Percentiles rank a stretch among this genome's conserved stretches.
Evolutionary conservation across 2,113 vertebrate species (phyloP).

Genomic region (Paracanthobrama guichenoti): DNA sequence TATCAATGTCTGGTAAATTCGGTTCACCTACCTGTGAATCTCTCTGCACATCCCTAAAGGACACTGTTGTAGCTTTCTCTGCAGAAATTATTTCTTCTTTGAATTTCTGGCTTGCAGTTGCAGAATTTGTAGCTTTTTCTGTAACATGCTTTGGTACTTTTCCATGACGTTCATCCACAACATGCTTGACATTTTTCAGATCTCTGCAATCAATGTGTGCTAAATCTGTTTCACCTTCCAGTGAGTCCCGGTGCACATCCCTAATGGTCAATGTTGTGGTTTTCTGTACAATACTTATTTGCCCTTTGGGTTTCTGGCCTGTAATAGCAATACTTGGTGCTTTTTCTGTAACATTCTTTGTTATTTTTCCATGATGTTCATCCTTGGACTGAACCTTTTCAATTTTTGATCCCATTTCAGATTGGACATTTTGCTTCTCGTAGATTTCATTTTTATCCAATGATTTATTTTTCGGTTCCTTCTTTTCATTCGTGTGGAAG

Average conservation of each 20-base stretch:
- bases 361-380: conserved; percentile 5
- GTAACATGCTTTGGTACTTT: background rate
- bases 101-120: background rate
- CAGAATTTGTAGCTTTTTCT: conserved; percentile 39
- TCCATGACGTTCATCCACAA: conserved; percentile 21
- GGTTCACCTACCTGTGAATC: background rate
- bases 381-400: background rate
- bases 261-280: background rate
- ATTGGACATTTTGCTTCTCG: background rate
- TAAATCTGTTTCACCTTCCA: background rate
- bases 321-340: conserved; percentile 14
- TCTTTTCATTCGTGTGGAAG: background rate
- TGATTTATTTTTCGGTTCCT: conserved; percentile 10
- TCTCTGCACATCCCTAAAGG: background rate
- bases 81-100: background rate
- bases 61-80: background rate
- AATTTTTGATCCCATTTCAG: background rate
- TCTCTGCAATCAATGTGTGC: background rate
- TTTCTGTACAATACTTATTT: background rate
- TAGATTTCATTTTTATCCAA: conserved; percentile 11
- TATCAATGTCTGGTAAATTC: conserved; percentile 5
- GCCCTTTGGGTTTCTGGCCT: conserved; percentile 2
- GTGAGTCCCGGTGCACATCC: background rate
- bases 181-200: background rate
- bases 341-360: conserved; percentile 36